Conservation (phyloP, 1,140 invertebrate genomes). For the Apis dorsata region DNA sequence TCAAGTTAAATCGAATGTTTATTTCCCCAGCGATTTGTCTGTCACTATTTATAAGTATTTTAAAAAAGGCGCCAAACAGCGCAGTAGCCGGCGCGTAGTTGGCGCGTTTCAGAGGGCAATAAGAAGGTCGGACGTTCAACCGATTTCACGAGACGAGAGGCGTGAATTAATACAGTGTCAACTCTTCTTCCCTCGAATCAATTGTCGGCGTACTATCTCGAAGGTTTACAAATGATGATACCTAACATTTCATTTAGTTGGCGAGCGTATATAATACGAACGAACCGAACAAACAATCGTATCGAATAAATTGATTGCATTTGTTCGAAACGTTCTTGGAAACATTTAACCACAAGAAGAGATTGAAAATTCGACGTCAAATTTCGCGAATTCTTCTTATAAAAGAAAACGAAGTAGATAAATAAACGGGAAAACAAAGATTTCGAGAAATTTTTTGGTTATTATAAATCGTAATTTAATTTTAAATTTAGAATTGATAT, state of each 20-base stretch:
- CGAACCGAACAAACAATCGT: slow-evolving; percentile 2
- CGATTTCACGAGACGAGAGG: slow-evolving; percentile 5
- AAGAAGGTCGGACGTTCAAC: slow-evolving; percentile 22
- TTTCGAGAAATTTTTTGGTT: not conserved
- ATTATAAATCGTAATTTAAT: not conserved
- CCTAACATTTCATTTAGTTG: slow-evolving; percentile 27
- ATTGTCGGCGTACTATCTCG: slow-evolving; percentile 11
- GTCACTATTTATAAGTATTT: not conserved
- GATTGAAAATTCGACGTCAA: not conserved
- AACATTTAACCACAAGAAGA: not conserved
- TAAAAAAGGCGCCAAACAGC: not conserved
- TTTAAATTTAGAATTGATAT: not conserved
- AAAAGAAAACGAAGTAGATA: not conserved
- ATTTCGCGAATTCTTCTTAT: not conserved
- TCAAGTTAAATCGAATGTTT: not conserved
- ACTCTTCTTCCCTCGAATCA: slow-evolving; percentile 19
- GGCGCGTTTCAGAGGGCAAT: slow-evolving; percentile 1
- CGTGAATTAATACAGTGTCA: slow-evolving; percentile 27
- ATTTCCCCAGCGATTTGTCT: no score
- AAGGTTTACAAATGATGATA: slow-evolving; percentile 21
- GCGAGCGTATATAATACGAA: no score
- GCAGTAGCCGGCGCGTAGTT: not conserved
- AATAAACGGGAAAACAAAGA: not conserved
- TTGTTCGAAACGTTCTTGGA: not conserved
- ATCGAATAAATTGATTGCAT: not conserved